Conservation (phyloP, 1,140 invertebrate genomes). For the Micrasema minimum region DNA sequence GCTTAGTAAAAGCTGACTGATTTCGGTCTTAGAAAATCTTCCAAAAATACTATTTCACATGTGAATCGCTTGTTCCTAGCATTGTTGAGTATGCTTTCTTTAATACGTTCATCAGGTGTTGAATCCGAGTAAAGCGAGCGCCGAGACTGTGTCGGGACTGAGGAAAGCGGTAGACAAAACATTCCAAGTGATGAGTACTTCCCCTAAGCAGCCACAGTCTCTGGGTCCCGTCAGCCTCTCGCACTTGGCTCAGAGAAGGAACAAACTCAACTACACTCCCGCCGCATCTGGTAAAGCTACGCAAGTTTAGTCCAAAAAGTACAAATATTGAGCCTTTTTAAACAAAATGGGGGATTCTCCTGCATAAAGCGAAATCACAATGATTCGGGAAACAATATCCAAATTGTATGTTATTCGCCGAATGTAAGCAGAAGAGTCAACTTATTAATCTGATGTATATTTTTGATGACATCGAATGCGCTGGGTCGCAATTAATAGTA, state of each 20-base stretch:
- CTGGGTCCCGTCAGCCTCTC: constrained; percentile 64
- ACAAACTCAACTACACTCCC: constrained; percentile 58
- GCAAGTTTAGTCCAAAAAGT: constrained; percentile 44
- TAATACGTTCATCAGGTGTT: too few species aligned
- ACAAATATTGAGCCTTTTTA: constrained; percentile 20
- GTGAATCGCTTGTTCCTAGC: too few species aligned
- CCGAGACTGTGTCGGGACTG: constrained; percentile 55
- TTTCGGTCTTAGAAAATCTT: too few species aligned
- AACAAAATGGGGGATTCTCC: constrained; percentile 5
- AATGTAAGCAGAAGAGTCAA: neutral
- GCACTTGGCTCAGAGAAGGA: constrained; percentile 63
- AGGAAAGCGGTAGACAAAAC: constrained; percentile 62
- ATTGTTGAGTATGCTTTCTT: too few species aligned
- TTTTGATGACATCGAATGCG: constrained; percentile 1
- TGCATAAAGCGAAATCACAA: neutral
- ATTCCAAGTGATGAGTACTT: constrained; percentile 64
- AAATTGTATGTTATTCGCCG: neutral
- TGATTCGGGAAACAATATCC: neutral
- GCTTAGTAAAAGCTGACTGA: too few species aligned
- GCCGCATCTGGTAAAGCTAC: constrained; percentile 51
- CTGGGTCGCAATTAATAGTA: neutral
- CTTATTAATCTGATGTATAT: neutral
- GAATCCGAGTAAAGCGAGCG: constrained; percentile 10
- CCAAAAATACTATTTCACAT: too few species aligned
- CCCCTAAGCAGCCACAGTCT: constrained; percentile 62